Base-by-base conservation (phyloP, 2,888 invertebrate genomes). In the Eumacrocentrus americanus region DNA sequence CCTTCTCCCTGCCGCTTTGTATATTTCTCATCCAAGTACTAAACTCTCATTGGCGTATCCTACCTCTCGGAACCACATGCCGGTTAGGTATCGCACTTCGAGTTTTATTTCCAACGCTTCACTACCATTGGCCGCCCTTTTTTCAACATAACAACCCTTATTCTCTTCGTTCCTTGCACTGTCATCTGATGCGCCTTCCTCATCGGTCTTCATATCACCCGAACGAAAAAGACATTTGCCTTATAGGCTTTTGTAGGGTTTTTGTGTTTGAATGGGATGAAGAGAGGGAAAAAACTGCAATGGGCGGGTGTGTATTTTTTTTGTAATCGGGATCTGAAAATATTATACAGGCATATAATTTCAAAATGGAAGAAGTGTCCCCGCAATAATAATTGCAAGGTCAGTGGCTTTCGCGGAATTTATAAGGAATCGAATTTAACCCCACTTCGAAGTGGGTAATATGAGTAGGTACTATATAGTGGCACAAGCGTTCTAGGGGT, bases 341-440 rank as follows among this genome's bases (percentile, higher is more conserved):
- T n/a, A n/a, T n/a, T n/a, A n/a, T n/a, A n/a, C n/a, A n/a, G n/a
- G n/a, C n/a, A n/a, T n/a, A n/a, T n/a, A n/a, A n/a, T n/a, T n/a
- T n/a, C n/a, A n/a, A n/a, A n/a, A n/a, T n/a, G n/a, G n/a, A n/a
- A n/a, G n/a, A n/a, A n/a, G 20, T 44, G 44, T 22, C 11, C 44
- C n/a, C 22, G 22, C 20, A 20, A 18, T 22, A 44, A 44, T 44
- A 44, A 44, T 44, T 44, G 44, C 22, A 44, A 20, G 9, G 20
- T 44, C 44, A 20, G 38, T 38, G 12, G 38, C 12, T 38, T 38
- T 38, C 4, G 16, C 38, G 22, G 20, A 44, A 18, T 44, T 44
- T 44, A 44, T 44, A 18, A 20, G 44, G 44, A 44, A 44, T 44
- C 44, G 18, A 44, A 44, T 44, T 44, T 44, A 22, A 44, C 44